phyloP scores from a whole-genome alignment of 2,113 vertebrate genomes.

The Neogale vison region DNA sequence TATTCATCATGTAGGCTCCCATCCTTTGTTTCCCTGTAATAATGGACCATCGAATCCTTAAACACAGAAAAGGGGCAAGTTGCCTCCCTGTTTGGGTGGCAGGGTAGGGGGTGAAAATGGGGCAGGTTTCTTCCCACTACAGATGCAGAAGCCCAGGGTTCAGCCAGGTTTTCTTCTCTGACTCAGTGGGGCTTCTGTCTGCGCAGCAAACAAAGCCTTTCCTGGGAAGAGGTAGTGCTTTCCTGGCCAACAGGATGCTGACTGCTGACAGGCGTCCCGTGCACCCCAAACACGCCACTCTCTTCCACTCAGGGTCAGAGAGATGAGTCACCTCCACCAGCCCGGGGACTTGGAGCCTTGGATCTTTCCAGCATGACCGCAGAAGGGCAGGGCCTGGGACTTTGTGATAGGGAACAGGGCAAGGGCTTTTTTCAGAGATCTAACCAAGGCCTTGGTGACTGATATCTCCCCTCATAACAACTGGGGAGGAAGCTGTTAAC shows the following conservation, averaged over 20 bases:
- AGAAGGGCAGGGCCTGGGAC: background rate
- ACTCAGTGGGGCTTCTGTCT: constrained; percentile 48
- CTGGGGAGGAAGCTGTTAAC: constrained; percentile 64
- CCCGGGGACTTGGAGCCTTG: background rate
- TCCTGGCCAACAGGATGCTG: constrained; percentile 74
- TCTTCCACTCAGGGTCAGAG: constrained; percentile 54
- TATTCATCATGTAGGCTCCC: background rate
- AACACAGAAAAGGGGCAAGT: background rate
- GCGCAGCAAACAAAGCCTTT: constrained; percentile 64
- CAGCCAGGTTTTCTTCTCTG: constrained; percentile 64
- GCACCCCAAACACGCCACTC: background rate
- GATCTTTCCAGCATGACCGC: constrained; percentile 15
- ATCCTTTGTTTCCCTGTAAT: background rate
- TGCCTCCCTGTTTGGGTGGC: background rate
- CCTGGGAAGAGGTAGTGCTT: constrained; percentile 61
- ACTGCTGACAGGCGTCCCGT: constrained; percentile 58
- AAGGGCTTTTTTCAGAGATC: constrained; percentile 29
- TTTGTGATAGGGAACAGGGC: background rate
- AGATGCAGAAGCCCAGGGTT: background rate
- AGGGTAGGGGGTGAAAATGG: background rate
- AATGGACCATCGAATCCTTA: background rate
- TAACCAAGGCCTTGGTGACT: background rate
- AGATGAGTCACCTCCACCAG: constrained; percentile 73
- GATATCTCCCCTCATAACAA: constrained; percentile 55
- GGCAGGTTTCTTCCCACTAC: background rate